These are phyloP conservation scores for Parnassius glacialis DNA, from an alignment of 2,888 invertebrate species.

Conservation along the genomic window DNA sequence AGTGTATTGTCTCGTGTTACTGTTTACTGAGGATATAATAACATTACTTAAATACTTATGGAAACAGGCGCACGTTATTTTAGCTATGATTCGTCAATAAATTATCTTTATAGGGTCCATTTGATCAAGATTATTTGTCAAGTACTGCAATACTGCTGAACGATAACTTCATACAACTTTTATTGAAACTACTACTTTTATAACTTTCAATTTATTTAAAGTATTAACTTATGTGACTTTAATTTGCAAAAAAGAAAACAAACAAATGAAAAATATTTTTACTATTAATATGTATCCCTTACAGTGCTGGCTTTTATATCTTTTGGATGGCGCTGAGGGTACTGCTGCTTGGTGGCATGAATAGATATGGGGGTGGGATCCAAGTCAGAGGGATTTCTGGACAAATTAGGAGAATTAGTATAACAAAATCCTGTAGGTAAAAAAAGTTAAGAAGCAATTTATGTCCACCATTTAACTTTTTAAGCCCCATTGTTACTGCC, in stretches of 20 bases:
- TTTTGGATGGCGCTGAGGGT: no score
- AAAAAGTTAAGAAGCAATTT: neutral
- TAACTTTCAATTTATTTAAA: no score
- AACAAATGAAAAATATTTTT: no score
- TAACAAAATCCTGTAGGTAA: no score
- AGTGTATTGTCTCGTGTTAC: conserved; percentile 78
- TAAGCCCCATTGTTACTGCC: neutral
- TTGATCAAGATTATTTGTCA: conserved; percentile 21
- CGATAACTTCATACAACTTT: neutral
- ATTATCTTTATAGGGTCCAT: conserved; percentile 21
- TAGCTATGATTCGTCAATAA: conserved; percentile 18
- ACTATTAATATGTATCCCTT: no score
- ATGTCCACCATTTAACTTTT: neutral
- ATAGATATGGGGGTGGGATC: no score
- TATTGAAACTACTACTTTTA: neutral
- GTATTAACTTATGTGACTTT: neutral
- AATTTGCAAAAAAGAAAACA: no score
- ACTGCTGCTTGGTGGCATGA: no score
- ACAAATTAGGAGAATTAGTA: no score
- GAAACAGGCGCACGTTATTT: conserved; percentile 6
- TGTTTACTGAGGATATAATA: conserved; percentile 68
- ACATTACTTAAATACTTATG: conserved; percentile 21
- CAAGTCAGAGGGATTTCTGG: no score
- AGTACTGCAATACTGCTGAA: conserved; percentile 13
- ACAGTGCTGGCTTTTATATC: no score